Evolutionary conservation across 2,113 vertebrate species (phyloP).

Genomic region (Noctilio leporinus): DNA sequence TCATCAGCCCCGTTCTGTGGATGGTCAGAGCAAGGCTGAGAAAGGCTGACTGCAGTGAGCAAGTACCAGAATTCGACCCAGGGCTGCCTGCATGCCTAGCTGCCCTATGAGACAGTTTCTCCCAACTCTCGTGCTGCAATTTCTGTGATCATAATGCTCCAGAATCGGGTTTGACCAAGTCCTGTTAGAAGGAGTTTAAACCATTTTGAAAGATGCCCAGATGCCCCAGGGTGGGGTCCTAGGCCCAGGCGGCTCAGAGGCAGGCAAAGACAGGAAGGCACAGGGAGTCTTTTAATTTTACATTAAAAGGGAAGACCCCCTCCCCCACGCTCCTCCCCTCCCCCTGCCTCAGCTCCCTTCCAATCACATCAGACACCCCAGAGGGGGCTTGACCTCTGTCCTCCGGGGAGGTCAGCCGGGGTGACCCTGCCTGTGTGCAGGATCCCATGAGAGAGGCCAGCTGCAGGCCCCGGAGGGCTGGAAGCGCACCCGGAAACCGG

Average conservation of each 20-base stretch:
- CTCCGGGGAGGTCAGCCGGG: slow-evolving; percentile 60
- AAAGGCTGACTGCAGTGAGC: background rate
- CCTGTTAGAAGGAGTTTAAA: background rate
- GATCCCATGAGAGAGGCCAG: slow-evolving; percentile 75
- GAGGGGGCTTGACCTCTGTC: slow-evolving; percentile 75
- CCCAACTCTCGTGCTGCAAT: background rate
- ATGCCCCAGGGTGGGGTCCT: background rate
- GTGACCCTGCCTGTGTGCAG: slow-evolving; percentile 66
- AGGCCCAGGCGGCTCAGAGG: background rate
- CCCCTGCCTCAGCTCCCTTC: slow-evolving; percentile 32
- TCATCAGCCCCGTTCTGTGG: background rate
- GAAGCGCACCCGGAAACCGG: slow-evolving; percentile 57
- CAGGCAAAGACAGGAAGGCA: background rate
- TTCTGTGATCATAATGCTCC: background rate
- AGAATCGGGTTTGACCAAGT: background rate
- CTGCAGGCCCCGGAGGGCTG: slow-evolving; percentile 75
- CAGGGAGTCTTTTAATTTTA: slow-evolving; percentile 70
- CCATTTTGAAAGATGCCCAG: background rate
- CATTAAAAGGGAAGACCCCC: slow-evolving; percentile 57
- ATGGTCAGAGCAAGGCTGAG: background rate
- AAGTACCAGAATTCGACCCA: background rate
- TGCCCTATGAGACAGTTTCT: background rate
- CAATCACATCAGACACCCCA: slow-evolving; percentile 63
- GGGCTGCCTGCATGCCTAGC: background rate
- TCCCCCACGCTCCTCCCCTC: background rate